phyloP scores from a whole-genome alignment of 2,888 invertebrate species.

The Megalurothrips usitatus region DNA sequence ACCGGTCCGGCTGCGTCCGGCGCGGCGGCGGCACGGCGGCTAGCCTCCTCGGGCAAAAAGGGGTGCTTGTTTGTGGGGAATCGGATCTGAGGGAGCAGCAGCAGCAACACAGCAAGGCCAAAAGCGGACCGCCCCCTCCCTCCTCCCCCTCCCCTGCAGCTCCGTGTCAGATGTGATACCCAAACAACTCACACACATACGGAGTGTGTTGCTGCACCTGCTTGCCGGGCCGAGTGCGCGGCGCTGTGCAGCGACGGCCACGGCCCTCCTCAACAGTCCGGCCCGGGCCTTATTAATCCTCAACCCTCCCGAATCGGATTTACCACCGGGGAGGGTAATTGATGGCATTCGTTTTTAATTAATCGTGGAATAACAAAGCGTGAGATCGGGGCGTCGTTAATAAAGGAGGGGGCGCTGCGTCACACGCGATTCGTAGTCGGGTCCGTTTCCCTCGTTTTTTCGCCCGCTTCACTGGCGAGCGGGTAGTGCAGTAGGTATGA shows the following conservation, averaged over 20 bases:
- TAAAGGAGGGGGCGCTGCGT: not conserved
- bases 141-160: not conserved
- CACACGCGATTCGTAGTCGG: too few species aligned
- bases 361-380: slow-evolving; percentile 1
- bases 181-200: not conserved
- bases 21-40: not conserved
- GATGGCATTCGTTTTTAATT: slow-evolving; percentile 18
- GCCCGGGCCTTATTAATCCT: not conserved
- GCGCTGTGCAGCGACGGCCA: too few species aligned
- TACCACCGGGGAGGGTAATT: not conserved
- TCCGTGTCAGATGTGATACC: not conserved
- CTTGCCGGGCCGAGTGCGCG: too few species aligned
- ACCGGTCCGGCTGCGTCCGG: too few species aligned
- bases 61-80: not conserved
- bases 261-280: not conserved
- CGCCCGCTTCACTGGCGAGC: not conserved
- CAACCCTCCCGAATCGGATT: not conserved
- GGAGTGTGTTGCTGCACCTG: too few species aligned
- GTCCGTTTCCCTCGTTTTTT: not conserved
- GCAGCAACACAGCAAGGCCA: too few species aligned
- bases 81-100: not conserved
- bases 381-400: not conserved
- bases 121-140: not conserved
- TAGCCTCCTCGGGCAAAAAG: not conserved
- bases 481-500: too few species aligned